A percentile compares a stretch with the other conserved stretches of the same genome.
Evolutionary conservation across 2,113 vertebrate genomes (phyloP).

Genomic region (Clarias gariepinus): DNA sequence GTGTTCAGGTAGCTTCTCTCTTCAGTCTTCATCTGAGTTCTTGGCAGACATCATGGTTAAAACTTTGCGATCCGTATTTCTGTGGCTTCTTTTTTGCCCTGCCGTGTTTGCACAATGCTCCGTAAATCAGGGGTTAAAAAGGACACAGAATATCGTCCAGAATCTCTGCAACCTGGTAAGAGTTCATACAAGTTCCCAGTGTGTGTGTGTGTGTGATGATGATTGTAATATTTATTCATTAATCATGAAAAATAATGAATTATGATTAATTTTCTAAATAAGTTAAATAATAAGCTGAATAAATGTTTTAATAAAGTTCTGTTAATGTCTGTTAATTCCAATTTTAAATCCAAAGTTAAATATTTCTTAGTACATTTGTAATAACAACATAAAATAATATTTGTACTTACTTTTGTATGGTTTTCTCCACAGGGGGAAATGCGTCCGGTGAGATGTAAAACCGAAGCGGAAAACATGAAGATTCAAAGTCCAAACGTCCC

Average conservation of each 20-base stretch:
- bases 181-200: background rate
- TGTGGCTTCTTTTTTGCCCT: background rate
- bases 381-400: no score
- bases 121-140: background rate
- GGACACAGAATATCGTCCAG: background rate
- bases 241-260: no score
- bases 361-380: background rate
- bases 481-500: background rate
- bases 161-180: conserved; percentile 36
- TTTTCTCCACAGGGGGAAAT: background rate
- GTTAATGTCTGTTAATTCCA: background rate
- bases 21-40: background rate
- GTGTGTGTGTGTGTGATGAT: no score
- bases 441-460: background rate
- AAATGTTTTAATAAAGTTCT: no score
- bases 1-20: background rate
- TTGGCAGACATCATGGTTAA: conserved; percentile 4
- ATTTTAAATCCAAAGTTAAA: background rate
- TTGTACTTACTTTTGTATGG: background rate
- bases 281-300: no score
- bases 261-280: no score
- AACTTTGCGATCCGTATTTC: background rate
- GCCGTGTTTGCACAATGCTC: background rate
- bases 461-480: background rate
- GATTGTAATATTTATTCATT: no score